These are phyloP conservation scores for Lamproptera curius DNA, from an alignment of 2,888 invertebrate species.

Conservation along the genomic window DNA sequence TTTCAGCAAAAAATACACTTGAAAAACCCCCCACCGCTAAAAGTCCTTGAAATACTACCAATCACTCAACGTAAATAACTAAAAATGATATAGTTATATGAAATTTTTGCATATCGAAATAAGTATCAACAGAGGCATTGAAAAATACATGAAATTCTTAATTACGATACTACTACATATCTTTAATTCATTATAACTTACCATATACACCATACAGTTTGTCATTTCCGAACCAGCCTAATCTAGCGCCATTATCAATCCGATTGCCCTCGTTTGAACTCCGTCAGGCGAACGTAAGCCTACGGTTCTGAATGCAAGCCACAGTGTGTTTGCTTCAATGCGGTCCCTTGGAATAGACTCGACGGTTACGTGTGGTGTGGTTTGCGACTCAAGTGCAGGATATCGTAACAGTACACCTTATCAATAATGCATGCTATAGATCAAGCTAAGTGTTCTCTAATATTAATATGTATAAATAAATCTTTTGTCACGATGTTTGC, in stretches of 20 bases:
- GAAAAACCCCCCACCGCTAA: not conserved
- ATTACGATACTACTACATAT: not conserved
- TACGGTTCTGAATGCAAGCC: conserved; percentile 13
- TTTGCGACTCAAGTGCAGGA: not conserved
- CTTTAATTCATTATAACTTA: not conserved
- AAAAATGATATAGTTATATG: not conserved
- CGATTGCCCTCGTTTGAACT: conserved; percentile 12
- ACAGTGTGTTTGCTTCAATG: conserved; percentile 16
- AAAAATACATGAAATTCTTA: not conserved
- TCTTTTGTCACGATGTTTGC: no score
- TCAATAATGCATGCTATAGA: not conserved
- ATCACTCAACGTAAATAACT: not conserved
- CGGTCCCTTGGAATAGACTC: conserved; percentile 6
- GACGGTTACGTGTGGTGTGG: conserved; percentile 1
- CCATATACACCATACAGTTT: not conserved
- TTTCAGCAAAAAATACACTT: no score
- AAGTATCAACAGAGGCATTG: no score
- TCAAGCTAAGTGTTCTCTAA: not conserved
- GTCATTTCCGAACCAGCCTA: not conserved
- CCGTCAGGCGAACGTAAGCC: conserved; percentile 11
- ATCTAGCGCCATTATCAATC: not conserved
- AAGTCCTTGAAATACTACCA: not conserved
- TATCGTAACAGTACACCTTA: not conserved
- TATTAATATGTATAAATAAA: no score
- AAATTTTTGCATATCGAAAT: no score